Percentiles rank a stretch among this genome's conserved stretches.
Conservation (phyloP, 2,113 vertebrate species). For the Formicarius rufipectus region DNA sequence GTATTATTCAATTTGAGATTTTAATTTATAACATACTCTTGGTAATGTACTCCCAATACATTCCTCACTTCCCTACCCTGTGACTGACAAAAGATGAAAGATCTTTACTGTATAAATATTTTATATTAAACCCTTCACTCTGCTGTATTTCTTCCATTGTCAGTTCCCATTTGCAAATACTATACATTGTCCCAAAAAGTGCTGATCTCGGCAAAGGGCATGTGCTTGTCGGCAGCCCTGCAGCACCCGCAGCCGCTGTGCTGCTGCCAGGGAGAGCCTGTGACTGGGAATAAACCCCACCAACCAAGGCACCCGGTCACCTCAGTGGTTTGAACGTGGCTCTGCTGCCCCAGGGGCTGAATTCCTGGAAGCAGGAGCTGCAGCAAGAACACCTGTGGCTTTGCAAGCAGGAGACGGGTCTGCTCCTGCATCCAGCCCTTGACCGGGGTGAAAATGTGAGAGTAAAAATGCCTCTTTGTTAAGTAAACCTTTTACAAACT, state of each 20-base stretch:
- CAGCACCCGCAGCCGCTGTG: background rate
- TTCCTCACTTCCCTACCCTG: slow-evolving; percentile 76
- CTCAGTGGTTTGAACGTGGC: background rate
- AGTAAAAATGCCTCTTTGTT: background rate
- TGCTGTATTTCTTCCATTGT: slow-evolving; percentile 74
- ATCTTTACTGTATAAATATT: slow-evolving; percentile 83
- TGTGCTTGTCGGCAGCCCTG: background rate
- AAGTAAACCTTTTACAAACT: background rate
- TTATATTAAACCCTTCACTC: slow-evolving; percentile 81
- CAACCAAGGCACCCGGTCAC: background rate
- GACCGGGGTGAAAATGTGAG: background rate
- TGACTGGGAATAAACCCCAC: background rate
- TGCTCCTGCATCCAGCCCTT: background rate
- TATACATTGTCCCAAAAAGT: slow-evolving; percentile 68
- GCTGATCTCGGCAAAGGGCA: slow-evolving; percentile 53
- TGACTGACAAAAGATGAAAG: slow-evolving; percentile 81
- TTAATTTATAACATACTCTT: slow-evolving; percentile 83
- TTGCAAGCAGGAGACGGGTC: background rate
- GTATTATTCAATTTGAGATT: slow-evolving; percentile 80
- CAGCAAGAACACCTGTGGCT: background rate
- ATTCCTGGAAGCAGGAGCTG: background rate
- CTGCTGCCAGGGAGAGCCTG: background rate
- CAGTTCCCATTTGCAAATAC: slow-evolving; percentile 78
- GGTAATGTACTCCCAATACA: slow-evolving; percentile 80
- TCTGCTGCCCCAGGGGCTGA: fast-evolving